Percentiles rank a stretch among this genome's conserved stretches.
These are phyloP conservation scores for Sebastes minor DNA, from an alignment of 2,797 vertebrate genomes.

Conservation along the genomic window DNA sequence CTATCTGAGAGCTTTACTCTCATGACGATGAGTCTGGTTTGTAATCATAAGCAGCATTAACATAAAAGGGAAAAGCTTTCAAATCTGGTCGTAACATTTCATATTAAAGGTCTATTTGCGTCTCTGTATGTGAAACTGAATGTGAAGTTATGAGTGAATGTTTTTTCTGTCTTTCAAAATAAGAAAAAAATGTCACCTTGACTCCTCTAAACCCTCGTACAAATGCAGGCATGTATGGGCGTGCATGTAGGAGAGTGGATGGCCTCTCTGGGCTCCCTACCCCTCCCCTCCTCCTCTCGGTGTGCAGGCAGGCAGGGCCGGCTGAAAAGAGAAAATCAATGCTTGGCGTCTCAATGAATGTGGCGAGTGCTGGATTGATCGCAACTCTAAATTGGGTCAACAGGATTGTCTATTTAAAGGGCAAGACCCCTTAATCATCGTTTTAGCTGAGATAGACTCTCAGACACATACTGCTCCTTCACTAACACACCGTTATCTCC, in stretches of 20 bases:
- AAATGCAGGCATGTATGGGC: background rate
- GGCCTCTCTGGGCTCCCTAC: background rate
- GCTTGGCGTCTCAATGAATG: conserved; percentile 87
- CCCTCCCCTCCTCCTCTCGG: conserved; percentile 4
- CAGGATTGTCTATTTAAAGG: conserved; percentile 87
- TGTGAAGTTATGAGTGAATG: too few relatives aligned
- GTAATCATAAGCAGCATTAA: background rate
- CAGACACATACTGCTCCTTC: conserved; percentile 52
- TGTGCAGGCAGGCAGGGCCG: conserved; percentile 55
- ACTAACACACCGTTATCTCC: conserved; percentile 57
- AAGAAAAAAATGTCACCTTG: background rate
- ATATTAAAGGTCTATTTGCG: too few relatives aligned
- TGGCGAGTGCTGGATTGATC: conserved; percentile 84
- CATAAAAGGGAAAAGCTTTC: background rate
- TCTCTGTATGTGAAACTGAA: too few relatives aligned
- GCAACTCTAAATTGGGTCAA: conserved; percentile 88
- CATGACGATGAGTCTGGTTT: background rate
- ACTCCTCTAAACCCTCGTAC: background rate
- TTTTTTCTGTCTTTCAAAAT: background rate
- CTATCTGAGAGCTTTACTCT: background rate
- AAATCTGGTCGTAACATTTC: too few relatives aligned
- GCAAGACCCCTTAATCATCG: conserved; percentile 87
- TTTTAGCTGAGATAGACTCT: conserved; percentile 80
- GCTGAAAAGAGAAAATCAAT: conserved; percentile 78
- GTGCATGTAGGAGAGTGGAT: background rate